phyloP scores from a whole-genome alignment of 1,140 invertebrate genomes.

The Orchesella cincta region DNA sequence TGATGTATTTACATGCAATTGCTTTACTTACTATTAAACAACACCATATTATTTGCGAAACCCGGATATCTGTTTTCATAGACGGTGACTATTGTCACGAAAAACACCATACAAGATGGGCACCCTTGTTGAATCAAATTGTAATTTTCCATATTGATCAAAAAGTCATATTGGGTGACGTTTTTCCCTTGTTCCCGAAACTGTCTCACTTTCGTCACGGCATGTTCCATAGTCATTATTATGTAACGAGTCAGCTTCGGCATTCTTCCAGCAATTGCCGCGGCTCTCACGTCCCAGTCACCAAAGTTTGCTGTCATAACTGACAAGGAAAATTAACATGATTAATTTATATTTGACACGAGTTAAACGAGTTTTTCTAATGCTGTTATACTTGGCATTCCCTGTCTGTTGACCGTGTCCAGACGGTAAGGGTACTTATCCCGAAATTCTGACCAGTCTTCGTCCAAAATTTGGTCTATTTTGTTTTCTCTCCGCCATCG shows the following conservation, averaged over 20 bases:
- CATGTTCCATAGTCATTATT: background rate
- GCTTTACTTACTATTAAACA: slow-evolving; percentile 16
- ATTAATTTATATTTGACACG: background rate
- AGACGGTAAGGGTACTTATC: background rate
- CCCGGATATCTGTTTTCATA: background rate
- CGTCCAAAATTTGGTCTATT: background rate
- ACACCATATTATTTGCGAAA: background rate
- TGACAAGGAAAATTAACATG: background rate
- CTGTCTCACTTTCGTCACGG: background rate
- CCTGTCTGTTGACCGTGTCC: background rate
- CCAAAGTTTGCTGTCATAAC: background rate
- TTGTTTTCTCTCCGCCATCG: background rate
- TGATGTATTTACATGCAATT: too few relatives aligned
- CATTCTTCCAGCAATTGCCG: background rate
- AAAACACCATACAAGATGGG: background rate
- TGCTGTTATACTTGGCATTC: background rate
- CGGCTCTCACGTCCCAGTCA: background rate
- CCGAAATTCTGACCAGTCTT: background rate
- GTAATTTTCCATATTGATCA: slow-evolving; percentile 4
- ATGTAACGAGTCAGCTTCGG: background rate
- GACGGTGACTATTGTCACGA: background rate
- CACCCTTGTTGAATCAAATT: slow-evolving; percentile 11
- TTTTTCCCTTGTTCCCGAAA: background rate
- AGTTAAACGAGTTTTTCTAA: background rate
- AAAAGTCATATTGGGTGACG: background rate